A percentile compares a stretch with the other conserved stretches of the same genome.
These are phyloP conservation scores for Pteronotus mesoamericanus DNA, from an alignment of 2,797 vertebrate species.

Conservation along the genomic window DNA sequence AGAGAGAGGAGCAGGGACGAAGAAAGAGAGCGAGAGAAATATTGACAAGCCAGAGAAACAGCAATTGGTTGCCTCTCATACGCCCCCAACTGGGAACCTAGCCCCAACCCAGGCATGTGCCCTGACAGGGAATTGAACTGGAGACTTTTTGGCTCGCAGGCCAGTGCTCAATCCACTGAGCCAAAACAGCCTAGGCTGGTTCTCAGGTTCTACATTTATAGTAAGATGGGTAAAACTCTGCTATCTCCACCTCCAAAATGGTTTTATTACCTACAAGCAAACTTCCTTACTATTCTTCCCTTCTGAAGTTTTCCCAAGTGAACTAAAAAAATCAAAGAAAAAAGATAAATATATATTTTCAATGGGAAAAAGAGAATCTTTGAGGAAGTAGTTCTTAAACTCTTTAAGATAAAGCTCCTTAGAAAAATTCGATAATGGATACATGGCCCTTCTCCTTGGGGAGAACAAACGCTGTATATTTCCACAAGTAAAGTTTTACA, in stretches of 20 bases:
- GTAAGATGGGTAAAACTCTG: background rate
- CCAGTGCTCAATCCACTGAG: too few species aligned
- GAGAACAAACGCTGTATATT: background rate
- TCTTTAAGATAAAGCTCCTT: background rate
- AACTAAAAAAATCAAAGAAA: background rate
- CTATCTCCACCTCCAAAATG: background rate
- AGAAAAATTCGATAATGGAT: background rate
- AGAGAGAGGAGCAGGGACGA: too few species aligned
- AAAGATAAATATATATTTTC: background rate
- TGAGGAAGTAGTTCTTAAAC: background rate
- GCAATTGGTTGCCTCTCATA: too few species aligned
- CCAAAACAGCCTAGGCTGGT: background rate
- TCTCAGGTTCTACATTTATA: background rate
- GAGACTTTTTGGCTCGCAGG: too few species aligned
- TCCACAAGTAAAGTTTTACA: background rate
- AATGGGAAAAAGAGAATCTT: background rate
- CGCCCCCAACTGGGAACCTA: too few species aligned
- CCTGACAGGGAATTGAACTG: too few species aligned
- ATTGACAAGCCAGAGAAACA: too few species aligned
- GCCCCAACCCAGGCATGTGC: too few species aligned
- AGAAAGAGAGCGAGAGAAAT: too few species aligned
- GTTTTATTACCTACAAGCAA: background rate
- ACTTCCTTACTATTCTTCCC: background rate
- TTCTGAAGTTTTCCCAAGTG: background rate
- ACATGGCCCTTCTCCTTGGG: background rate